Conservation (phyloP, 2,113 vertebrate genomes). For the Puffinus mauretanicus region DNA sequence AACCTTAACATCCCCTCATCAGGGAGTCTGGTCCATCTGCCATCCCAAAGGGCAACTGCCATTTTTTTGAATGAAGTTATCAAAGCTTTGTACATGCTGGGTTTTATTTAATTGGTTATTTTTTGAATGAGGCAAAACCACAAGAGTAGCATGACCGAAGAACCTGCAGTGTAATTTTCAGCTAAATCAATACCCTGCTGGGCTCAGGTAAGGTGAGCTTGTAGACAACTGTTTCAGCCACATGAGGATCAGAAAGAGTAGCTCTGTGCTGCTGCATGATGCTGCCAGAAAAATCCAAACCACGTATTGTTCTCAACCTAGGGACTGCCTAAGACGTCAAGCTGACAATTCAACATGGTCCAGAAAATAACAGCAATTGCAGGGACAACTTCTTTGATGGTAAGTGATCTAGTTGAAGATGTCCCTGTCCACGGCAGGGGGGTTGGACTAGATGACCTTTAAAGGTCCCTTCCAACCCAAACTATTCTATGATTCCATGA, state of each 20-base stretch:
- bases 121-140: not conserved
- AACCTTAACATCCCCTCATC: not conserved
- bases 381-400: not conserved
- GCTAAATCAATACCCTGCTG: not conserved
- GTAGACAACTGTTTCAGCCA: not conserved
- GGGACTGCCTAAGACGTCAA: not conserved
- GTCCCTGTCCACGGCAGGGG: too few species aligned
- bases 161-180: not conserved
- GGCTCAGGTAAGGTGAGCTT: not conserved
- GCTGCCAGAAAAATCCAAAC: not conserved
- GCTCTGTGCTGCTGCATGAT: not conserved
- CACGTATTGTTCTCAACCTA: not conserved
- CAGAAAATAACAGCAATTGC: not conserved
- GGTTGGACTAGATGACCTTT: too few species aligned
- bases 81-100: not conserved
- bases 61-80: not conserved
- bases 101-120: not conserved
- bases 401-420: not conserved
- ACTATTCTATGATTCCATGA: not conserved
- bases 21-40: not conserved
- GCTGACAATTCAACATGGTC: not conserved
- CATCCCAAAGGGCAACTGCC: not conserved
- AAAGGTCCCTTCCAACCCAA: too few species aligned
- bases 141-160: not conserved
- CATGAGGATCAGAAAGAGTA: not conserved